Base-by-base conservation (phyloP, 2,888 invertebrate species). In the Trichogramma dendrolimi region DNA sequence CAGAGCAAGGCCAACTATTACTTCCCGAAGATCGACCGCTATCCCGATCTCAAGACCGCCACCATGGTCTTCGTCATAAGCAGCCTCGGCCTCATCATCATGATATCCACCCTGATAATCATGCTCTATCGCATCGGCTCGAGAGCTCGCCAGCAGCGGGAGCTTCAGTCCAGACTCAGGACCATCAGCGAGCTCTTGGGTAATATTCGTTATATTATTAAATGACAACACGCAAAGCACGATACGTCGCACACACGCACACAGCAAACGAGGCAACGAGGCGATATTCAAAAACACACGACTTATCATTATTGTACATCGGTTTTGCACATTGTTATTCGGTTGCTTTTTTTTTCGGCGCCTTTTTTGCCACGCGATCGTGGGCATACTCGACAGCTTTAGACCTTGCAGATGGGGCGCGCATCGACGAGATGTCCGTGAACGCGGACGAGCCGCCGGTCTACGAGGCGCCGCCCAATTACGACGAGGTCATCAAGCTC, bases 401-500 rank as follows among this genome's bases (percentile, higher is more conserved):
- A 66, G 72, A 74, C 67, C 72, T 77, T 76, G 63, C 73, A 80
- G 80, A 80, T 78, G 72, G 82, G 70, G 78, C 82, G 69, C 73
- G 81, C 72, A 78, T 81, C 74, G 78, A 80, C 72, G 77, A 81
- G 74, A 83, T 82, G 53, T 72, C 76, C 3, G 73, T 82, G 0
- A 78, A 81, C 48, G 87, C 87, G 63, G 87, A 88, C 44, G 87
- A 88, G 41, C 86, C 86, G 7, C 88, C 89, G 0, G 82, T 81
- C 53, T 89, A 89, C 75, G 89, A 89, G 73, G 85, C 87, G 1
- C 89, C 89, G 0, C 89, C 89, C 0, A 86, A 87, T 64, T 89
- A 89, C 71, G 86, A 87, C 62, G 87, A 88, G 63, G 83, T 87
- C n/a, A 83, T 86, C 42, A 85, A 85, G 71, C 73, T 83, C 52